Conservation (phyloP, 2,113 vertebrate species). For the Tyrannus savana region DNA sequence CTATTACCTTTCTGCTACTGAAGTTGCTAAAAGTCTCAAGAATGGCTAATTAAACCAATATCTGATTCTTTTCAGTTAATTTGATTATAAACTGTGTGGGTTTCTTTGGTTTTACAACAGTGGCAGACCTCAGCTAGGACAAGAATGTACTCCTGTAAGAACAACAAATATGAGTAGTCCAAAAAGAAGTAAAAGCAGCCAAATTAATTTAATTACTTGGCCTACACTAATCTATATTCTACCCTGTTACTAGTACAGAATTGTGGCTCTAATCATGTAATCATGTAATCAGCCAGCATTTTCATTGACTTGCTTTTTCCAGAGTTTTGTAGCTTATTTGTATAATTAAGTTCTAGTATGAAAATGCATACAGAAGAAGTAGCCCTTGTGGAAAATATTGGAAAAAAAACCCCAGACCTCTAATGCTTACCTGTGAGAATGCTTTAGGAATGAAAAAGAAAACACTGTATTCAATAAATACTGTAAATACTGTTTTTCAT, state of each 20-base stretch:
- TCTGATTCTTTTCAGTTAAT: neutral
- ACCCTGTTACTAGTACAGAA: neutral
- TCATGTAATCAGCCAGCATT: neutral
- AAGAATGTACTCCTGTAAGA: neutral
- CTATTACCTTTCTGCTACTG: neutral
- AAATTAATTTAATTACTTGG: neutral
- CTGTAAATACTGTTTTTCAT: neutral
- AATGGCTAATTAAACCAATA: neutral
- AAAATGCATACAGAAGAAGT: neutral
- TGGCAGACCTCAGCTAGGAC: neutral
- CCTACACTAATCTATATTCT: neutral
- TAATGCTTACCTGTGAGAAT: neutral
- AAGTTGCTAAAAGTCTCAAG: neutral
- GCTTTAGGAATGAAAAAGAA: neutral
- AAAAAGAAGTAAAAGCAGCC: neutral
- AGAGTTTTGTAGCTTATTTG: constrained; percentile 8
- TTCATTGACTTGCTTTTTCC: constrained; percentile 8
- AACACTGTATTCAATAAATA: neutral
- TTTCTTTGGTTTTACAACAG: neutral
- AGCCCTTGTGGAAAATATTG: neutral
- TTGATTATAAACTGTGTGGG: neutral
- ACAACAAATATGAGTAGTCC: neutral
- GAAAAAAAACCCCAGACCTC: neutral
- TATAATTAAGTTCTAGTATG: neutral
- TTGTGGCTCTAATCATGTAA: neutral